These are phyloP conservation scores for Coenonympha arcania DNA, from an alignment of 2,888 invertebrate species.

Conservation along the genomic window DNA sequence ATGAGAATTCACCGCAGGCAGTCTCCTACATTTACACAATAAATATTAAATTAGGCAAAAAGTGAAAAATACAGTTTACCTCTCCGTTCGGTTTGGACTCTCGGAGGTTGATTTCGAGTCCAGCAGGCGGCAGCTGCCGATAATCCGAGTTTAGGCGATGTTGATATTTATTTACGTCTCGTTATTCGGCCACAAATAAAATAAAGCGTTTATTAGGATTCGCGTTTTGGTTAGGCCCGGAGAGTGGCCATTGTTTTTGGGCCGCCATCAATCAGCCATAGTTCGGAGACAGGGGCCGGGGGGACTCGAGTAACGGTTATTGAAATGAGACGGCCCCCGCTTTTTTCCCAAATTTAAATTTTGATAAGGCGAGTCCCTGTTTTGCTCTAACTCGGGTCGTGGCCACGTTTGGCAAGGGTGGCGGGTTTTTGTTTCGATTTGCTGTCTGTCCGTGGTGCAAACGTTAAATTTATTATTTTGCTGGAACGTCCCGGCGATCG, in stretches of 20 bases:
- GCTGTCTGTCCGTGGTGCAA: conserved; percentile 49
- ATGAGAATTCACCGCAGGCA: neutral
- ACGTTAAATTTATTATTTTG: conserved; percentile 37
- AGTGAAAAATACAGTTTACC: neutral
- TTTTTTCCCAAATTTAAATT: conserved; percentile 74
- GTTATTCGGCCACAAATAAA: conserved; percentile 68
- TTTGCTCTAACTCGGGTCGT: conserved; percentile 58
- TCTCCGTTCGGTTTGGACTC: conserved; percentile 2
- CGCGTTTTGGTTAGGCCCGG: conserved; percentile 59
- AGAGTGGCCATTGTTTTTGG: conserved; percentile 69
- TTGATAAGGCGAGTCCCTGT: conserved; percentile 72
- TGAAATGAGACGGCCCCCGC: conserved; percentile 71
- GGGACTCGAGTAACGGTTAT: conserved; percentile 66
- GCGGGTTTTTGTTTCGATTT: conserved; percentile 57
- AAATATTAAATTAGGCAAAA: neutral
- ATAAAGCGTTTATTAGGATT: conserved; percentile 73
- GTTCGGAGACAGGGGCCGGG: conserved; percentile 42
- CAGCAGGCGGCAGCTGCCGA: conserved; percentile 43
- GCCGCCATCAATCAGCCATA: conserved; percentile 69
- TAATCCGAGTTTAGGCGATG: conserved; percentile 63
- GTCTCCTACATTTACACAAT: neutral
- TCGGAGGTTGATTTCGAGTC: conserved; percentile 16
- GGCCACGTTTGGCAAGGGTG: conserved; percentile 58
- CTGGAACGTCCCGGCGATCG: conserved; percentile 24
- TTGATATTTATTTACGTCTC: conserved; percentile 64